Percentiles rank a stretch among this genome's conserved stretches.
phyloP scores from a whole-genome alignment of 2,888 invertebrate species.

The Thera obeliscata region DNA sequence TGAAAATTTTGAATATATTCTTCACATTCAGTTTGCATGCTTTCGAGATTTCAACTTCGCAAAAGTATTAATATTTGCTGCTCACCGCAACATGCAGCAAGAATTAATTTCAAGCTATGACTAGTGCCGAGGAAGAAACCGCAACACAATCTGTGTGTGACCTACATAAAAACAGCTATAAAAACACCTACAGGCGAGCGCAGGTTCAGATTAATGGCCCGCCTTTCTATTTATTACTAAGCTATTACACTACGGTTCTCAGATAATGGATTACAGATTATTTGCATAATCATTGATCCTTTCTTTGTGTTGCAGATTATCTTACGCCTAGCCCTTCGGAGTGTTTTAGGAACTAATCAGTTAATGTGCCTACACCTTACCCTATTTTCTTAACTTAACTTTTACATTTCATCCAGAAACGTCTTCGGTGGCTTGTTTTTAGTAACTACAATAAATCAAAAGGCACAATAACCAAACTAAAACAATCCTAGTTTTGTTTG shows the following conservation, averaged over 20 bases:
- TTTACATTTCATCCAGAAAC: slow-evolving; percentile 32
- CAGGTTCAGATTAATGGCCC: slow-evolving; percentile 44
- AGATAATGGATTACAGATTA: slow-evolving; percentile 38
- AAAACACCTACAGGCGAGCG: slow-evolving; percentile 46
- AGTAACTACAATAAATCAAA: slow-evolving; percentile 57
- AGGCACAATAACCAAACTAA: slow-evolving; percentile 56
- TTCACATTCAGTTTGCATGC: slow-evolving; percentile 4
- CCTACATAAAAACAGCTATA: slow-evolving; percentile 51
- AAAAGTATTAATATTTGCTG: slow-evolving; percentile 30
- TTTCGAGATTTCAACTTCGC: slow-evolving; percentile 23
- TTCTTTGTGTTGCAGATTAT: slow-evolving; percentile 7
- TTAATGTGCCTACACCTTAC: background rate
- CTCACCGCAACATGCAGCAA: slow-evolving; percentile 30
- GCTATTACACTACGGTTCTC: slow-evolving; percentile 33
- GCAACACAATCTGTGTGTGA: slow-evolving; percentile 49
- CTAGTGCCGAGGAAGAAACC: slow-evolving; percentile 38
- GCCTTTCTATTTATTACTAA: slow-evolving; percentile 47
- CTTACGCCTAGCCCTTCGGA: background rate
- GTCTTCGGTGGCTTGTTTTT: slow-evolving; percentile 66
- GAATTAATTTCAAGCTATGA: slow-evolving; percentile 30
- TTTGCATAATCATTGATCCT: slow-evolving; percentile 37
- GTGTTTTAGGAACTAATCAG: background rate
- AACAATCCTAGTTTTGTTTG: slow-evolving; percentile 73
- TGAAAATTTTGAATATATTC: too few species aligned
- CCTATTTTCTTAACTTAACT: background rate